phyloP scores from a whole-genome alignment of 2,113 vertebrate genomes.

The Hippocampus guttulatus region DNA sequence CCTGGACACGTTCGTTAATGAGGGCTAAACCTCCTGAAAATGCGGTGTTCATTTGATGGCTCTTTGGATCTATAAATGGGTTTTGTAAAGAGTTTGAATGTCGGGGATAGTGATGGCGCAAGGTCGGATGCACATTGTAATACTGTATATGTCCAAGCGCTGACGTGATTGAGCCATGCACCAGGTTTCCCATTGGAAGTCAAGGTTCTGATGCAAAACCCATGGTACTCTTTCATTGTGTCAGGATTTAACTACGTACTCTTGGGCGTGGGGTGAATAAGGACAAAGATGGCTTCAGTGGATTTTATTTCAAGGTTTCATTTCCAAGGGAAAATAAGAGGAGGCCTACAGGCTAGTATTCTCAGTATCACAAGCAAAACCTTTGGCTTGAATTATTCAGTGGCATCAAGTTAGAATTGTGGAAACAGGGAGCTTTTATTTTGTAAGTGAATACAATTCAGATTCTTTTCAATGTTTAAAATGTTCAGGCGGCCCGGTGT shows the following conservation, averaged over 20 bases:
- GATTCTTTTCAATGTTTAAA: too few relatives aligned
- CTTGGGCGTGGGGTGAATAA: slow-evolving; percentile 31
- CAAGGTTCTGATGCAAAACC: slow-evolving; percentile 59
- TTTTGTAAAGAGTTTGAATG: slow-evolving; percentile 12
- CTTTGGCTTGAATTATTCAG: slow-evolving; percentile 65
- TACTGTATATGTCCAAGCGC: slow-evolving; percentile 32
- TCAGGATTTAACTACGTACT: slow-evolving; percentile 63
- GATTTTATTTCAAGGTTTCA: slow-evolving; percentile 70
- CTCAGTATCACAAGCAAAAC: slow-evolving; percentile 26
- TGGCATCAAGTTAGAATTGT: slow-evolving; percentile 30
- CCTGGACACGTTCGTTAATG: too few relatives aligned
- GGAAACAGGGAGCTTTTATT: background rate
- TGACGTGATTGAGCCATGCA: slow-evolving; percentile 59
- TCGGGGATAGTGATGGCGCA: slow-evolving; percentile 35
- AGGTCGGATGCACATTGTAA: slow-evolving; percentile 37
- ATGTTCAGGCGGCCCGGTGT: too few relatives aligned
- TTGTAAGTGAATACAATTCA: background rate
- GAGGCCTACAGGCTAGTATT: slow-evolving; percentile 27
- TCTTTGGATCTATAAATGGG: slow-evolving; percentile 14
- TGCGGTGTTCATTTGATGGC: background rate
- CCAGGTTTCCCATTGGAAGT: slow-evolving; percentile 68
- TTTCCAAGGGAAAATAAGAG: slow-evolving; percentile 29
- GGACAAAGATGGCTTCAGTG: slow-evolving; percentile 61
- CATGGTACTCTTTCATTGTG: slow-evolving; percentile 59
- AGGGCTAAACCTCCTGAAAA: background rate